Percentiles rank a stretch among this genome's conserved stretches.
These are phyloP conservation scores for Scaptomyza pallida DNA, from an alignment of 1,140 invertebrate species.

Conservation along the genomic window DNA sequence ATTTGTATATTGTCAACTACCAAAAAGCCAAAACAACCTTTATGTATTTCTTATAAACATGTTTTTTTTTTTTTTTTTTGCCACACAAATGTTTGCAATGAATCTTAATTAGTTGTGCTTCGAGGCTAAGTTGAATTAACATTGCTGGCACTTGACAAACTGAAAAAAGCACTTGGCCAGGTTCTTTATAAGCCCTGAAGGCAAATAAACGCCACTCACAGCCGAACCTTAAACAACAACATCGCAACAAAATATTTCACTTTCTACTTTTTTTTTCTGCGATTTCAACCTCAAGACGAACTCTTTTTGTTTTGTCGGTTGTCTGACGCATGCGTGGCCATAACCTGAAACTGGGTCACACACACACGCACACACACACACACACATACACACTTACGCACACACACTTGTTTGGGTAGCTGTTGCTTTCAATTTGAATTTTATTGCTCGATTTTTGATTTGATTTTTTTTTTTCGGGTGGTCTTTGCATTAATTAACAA, in stretches of 20 bases:
- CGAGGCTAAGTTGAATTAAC: conserved; percentile 61
- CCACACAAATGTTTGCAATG: conserved; percentile 68
- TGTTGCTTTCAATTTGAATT: conserved; percentile 71
- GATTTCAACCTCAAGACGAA: conserved; percentile 30
- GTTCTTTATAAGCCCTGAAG: conserved; percentile 4
- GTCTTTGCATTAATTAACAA: conserved; percentile 71
- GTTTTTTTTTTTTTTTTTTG: no score
- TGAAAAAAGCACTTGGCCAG: not conserved
- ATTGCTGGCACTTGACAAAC: conserved; percentile 48
- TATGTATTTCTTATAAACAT: conserved; percentile 54
- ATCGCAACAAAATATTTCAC: conserved; percentile 48
- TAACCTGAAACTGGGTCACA: conserved; percentile 64
- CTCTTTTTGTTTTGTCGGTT: no score
- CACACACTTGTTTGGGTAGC: conserved; percentile 5
- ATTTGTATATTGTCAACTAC: conserved; percentile 50
- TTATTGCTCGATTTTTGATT: conserved; percentile 59
- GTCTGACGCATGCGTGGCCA: conserved; percentile 55
- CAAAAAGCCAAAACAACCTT: conserved; percentile 59
- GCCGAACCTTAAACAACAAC: not conserved
- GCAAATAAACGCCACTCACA: not conserved
- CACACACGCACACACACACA: conserved; percentile 24
- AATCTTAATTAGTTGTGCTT: conserved; percentile 69
- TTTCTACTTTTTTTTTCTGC: conserved; percentile 76
- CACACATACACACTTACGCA: conserved; percentile 9
- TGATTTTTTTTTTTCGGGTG: no score